These are phyloP conservation scores for Leptarthrus brevirostris DNA, from an alignment of 2,888 invertebrate species.

Conservation along the genomic window DNA sequence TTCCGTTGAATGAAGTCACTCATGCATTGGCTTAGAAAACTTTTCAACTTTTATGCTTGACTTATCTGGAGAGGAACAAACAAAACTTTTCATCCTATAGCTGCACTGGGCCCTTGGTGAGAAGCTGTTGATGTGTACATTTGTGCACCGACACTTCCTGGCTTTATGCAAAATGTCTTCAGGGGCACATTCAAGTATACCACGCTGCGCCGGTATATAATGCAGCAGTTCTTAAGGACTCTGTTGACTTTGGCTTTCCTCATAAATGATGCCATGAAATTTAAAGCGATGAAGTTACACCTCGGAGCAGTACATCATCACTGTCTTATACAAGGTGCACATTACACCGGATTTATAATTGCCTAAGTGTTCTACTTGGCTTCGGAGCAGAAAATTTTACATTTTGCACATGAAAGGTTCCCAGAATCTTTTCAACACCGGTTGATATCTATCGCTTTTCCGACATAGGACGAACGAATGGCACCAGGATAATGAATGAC, in stretches of 20 bases:
- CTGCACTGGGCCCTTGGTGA: slow-evolving; percentile 17
- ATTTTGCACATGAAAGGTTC: background rate
- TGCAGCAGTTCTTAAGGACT: slow-evolving; percentile 43
- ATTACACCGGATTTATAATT: slow-evolving; percentile 20
- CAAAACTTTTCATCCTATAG: slow-evolving; percentile 36
- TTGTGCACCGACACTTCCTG: slow-evolving; percentile 42
- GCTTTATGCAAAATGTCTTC: slow-evolving; percentile 42
- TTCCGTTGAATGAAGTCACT: slow-evolving; percentile 36
- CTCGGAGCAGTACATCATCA: slow-evolving; percentile 4
- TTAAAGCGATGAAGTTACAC: slow-evolving; percentile 43
- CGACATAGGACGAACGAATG: no score
- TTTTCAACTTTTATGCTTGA: slow-evolving; percentile 46
- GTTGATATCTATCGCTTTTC: background rate
- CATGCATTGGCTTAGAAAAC: slow-evolving; percentile 32
- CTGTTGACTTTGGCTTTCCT: slow-evolving; percentile 49
- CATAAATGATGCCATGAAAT: slow-evolving; percentile 51
- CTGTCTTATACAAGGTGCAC: background rate
- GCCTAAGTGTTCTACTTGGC: slow-evolving; percentile 31
- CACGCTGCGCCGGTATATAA: background rate
- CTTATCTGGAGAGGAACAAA: slow-evolving; percentile 39
- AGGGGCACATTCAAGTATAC: slow-evolving; percentile 16
- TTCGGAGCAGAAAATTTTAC: background rate
- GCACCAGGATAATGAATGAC: background rate
- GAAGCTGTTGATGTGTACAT: slow-evolving; percentile 39
- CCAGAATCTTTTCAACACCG: background rate